phyloP scores from a whole-genome alignment of 2,888 invertebrate species.

The Mythimna lalbum region DNA sequence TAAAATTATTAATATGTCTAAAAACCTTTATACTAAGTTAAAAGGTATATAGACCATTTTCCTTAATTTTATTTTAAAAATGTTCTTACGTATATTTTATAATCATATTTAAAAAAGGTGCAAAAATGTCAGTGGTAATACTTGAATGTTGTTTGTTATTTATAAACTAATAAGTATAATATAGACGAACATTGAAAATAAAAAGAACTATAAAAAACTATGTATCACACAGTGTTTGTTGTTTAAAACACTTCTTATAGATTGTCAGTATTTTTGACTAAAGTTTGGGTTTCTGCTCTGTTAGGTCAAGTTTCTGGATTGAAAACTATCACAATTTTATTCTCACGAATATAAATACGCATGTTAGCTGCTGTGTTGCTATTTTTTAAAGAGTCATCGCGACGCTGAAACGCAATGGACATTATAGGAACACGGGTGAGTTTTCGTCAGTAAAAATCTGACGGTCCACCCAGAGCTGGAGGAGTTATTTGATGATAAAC shows the following conservation, averaged over 20 bases:
- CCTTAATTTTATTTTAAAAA: neutral
- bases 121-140: slow-evolving; percentile 19
- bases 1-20: neutral
- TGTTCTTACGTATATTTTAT: slow-evolving; percentile 8
- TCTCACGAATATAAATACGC: too few species aligned
- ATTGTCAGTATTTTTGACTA: slow-evolving; percentile 2
- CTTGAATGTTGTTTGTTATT: slow-evolving; percentile 3
- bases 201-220: neutral
- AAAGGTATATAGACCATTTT: neutral
- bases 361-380: neutral
- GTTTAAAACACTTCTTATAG: neutral
- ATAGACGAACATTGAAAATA: neutral
- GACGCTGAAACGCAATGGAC: too few species aligned
- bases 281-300: neutral
- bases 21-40: slow-evolving; percentile 10
- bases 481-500: too few species aligned
- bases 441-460: too few species aligned
- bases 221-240: slow-evolving; percentile 28
- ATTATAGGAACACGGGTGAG: too few species aligned
- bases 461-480: too few species aligned
- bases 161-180: neutral
- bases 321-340: neutral
- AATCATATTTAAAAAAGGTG: slow-evolving; percentile 27
- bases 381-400: too few species aligned
- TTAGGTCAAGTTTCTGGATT: neutral